These are phyloP conservation scores for Gymnodraco acuticeps DNA, from an alignment of 2,797 vertebrate genomes.

Conservation along the genomic window DNA sequence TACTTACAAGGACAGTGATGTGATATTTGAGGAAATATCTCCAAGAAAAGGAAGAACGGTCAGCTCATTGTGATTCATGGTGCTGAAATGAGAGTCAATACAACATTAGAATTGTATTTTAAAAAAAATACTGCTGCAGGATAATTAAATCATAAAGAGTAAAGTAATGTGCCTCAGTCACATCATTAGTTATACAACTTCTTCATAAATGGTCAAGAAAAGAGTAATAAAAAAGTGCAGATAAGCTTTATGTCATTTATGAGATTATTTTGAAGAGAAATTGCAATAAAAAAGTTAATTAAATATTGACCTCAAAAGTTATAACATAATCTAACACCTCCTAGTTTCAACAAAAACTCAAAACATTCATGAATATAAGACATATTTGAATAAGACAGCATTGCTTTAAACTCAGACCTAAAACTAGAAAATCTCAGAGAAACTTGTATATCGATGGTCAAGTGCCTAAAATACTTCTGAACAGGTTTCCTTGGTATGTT, in stretches of 20 bases:
- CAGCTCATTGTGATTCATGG: constrained; percentile 96
- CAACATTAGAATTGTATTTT: neutral
- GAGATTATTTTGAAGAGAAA: neutral
- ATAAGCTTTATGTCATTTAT: neutral
- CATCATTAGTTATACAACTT: neutral
- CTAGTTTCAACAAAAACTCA: neutral
- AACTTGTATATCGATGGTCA: neutral
- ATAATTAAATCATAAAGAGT: neutral
- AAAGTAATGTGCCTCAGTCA: neutral
- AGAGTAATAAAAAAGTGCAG: neutral
- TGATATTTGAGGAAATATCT: constrained; percentile 91
- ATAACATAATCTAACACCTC: neutral
- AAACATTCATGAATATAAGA: neutral
- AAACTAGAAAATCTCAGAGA: neutral
- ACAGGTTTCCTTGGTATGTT: neutral
- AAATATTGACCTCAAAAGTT: neutral
- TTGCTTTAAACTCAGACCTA: neutral
- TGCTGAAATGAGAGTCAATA: constrained; percentile 81
- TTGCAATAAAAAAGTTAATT: too few species aligned
- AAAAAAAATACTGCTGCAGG: neutral
- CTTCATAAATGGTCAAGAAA: fast-evolving
- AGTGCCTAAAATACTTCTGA: neutral
- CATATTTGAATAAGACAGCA: neutral
- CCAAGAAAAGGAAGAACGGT: constrained; percentile 91
- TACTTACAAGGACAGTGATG: constrained; percentile 93